Base-by-base conservation (phyloP, 2,888 invertebrate genomes). In the Dolichomitus sp. region DNA sequence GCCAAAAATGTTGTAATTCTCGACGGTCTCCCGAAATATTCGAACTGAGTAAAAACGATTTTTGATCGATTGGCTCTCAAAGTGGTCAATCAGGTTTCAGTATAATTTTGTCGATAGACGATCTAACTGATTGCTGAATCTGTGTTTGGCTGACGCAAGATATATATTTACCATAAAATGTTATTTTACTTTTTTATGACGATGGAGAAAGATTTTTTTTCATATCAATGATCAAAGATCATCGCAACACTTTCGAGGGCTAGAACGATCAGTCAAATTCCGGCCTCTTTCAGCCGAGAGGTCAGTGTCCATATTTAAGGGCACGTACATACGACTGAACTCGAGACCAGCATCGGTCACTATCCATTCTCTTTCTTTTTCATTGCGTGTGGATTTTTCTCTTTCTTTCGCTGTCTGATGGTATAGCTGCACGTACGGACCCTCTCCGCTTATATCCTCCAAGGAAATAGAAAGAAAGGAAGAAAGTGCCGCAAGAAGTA, bases 371-470 rank as follows among this genome's bases (percentile, higher is more conserved):
- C 30, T 17, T 33, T n/a, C 52, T 50, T 52, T 61, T 59, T 48
- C 40, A 42, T 45, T 17, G 52, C 17, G 50, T 30, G 45, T 52
- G 40, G 27, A 72, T 48, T 72, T 68, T 50, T 52, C 27, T 45
- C 40, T n/a, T 65, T 50, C 59, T 40, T 54, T 77, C 48, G 23
- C 27, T 37, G 17, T n/a, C 27, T 63, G 40, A 61, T 33, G 45
- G 12, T 57, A 14, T 40, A 12, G 54, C 37, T 59, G 48, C 79
- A 73, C 72, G 66, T 79, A 66, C 72, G 17, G 52, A 74, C 45
- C 52, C 63, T 68, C 48, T 68, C 17, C 14, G 61, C 17, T 77
- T 69, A 77, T 77, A 52, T 57, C 48, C 68, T 54, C 42, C 61
- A 33, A 61, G 68, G 30, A 75, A 80, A 69, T 69, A 65, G 30